phyloP scores from a whole-genome alignment of 2,113 vertebrate species.

The Tilapia sparmanii region DNA sequence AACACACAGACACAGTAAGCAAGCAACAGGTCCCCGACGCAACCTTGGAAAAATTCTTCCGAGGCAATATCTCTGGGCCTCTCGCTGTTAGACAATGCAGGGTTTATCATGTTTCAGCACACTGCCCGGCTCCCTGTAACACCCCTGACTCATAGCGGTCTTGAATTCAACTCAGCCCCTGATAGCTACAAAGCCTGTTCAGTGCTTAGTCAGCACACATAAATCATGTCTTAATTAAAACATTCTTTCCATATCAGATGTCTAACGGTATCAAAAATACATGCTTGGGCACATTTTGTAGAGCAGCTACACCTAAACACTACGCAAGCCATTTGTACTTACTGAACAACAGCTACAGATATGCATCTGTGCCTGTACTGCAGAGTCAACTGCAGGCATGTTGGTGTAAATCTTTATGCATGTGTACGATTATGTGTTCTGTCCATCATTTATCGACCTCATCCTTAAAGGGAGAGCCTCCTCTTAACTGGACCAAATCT shows the following conservation, averaged over 20 bases:
- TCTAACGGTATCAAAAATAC: background rate
- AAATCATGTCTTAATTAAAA: background rate
- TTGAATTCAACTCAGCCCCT: conserved; percentile 9
- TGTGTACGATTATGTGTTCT: background rate
- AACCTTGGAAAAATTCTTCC: background rate
- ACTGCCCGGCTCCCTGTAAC: background rate
- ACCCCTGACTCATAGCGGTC: conserved; percentile 20
- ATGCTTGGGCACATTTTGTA: background rate
- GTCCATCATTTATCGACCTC: background rate
- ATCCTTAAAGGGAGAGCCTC: background rate
- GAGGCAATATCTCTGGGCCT: background rate
- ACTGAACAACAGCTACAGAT: background rate
- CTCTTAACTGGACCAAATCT: background rate
- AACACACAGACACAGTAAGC: background rate
- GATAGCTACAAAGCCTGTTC: background rate
- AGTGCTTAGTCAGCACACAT: background rate
- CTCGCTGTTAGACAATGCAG: background rate
- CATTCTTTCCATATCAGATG: background rate
- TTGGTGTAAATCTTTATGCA: background rate
- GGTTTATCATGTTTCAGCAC: conserved; percentile 12
- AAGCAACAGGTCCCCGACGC: background rate
- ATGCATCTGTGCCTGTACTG: background rate
- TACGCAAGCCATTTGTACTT: background rate
- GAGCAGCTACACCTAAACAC: background rate
- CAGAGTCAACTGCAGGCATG: background rate